These are phyloP conservation scores for Philhelius pedissequus DNA, from an alignment of 2,888 invertebrate genomes.

Conservation along the genomic window DNA sequence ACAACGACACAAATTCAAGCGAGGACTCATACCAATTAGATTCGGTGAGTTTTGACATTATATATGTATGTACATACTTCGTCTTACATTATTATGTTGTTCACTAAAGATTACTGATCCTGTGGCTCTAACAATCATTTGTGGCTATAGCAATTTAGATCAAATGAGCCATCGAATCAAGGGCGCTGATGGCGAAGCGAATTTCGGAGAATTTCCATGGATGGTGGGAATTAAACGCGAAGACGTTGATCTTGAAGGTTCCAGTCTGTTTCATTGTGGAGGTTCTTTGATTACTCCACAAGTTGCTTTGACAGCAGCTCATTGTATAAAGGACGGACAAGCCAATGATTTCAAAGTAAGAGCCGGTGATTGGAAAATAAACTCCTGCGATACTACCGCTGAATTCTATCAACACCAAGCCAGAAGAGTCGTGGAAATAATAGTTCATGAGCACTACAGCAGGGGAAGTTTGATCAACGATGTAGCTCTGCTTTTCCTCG, in stretches of 20 bases:
- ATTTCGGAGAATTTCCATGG: slow-evolving; percentile 91
- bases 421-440: slow-evolving; percentile 79
- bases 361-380: slow-evolving; percentile 90
- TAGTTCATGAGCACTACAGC: slow-evolving; percentile 80
- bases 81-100: too few relatives aligned
- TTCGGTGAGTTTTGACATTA: too few relatives aligned
- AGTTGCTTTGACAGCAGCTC: slow-evolving; percentile 89
- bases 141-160: slow-evolving; percentile 85
- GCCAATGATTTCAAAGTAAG: slow-evolving; percentile 79
- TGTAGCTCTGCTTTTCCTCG: slow-evolving; percentile 84
- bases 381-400: slow-evolving; percentile 82
- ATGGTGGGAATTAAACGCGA: slow-evolving; percentile 86
- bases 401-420: slow-evolving; percentile 86
- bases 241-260: slow-evolving; percentile 77
- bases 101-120: slow-evolving; percentile 67
- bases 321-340: slow-evolving; percentile 79
- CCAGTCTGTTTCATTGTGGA: slow-evolving; percentile 86
- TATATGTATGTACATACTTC: too few relatives aligned
- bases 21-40: background rate
- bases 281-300: slow-evolving; percentile 87
- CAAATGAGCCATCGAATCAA: slow-evolving; percentile 87
- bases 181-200: slow-evolving; percentile 82
- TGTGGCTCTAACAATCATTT: slow-evolving; percentile 77
- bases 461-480: slow-evolving; percentile 85
- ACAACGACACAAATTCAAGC: too few relatives aligned